A percentile compares a stretch with the other conserved stretches of the same genome.
phyloP scores from a whole-genome alignment of 2,113 vertebrate genomes.

The Heliornis fulica region DNA sequence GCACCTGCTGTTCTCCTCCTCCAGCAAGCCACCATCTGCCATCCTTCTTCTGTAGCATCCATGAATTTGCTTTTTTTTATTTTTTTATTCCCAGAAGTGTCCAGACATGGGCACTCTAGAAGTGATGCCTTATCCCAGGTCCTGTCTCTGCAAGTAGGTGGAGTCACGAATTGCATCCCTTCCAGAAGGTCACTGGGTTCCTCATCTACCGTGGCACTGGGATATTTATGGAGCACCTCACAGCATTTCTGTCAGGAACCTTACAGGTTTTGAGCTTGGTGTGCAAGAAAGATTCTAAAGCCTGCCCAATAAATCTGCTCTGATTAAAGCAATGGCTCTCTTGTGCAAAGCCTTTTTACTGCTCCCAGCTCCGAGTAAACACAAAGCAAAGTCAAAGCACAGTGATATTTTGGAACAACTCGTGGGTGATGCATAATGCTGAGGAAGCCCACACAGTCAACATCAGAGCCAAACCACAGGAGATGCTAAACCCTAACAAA shows the following conservation, averaged over 20 bases:
- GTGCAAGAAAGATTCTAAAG: constrained; percentile 14
- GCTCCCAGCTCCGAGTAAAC: background rate
- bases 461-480: background rate
- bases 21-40: background rate
- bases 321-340: constrained; percentile 41
- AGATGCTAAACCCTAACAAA: background rate
- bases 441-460: background rate
- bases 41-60: background rate
- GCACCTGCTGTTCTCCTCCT: background rate
- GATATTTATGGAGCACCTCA: background rate
- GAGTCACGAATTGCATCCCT: background rate
- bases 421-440: background rate
- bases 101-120: background rate
- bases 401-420: background rate
- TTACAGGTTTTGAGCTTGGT: constrained; percentile 1
- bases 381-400: background rate
- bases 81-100: background rate
- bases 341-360: constrained; percentile 37
- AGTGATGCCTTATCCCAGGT: background rate
- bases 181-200: constrained; percentile 1
- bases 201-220: background rate
- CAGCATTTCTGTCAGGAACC: background rate
- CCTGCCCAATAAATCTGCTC: constrained; percentile 29
- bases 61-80: background rate
- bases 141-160: background rate